Conservation (phyloP, 1,140 invertebrate species). For the Caerostris extrusa region DNA sequence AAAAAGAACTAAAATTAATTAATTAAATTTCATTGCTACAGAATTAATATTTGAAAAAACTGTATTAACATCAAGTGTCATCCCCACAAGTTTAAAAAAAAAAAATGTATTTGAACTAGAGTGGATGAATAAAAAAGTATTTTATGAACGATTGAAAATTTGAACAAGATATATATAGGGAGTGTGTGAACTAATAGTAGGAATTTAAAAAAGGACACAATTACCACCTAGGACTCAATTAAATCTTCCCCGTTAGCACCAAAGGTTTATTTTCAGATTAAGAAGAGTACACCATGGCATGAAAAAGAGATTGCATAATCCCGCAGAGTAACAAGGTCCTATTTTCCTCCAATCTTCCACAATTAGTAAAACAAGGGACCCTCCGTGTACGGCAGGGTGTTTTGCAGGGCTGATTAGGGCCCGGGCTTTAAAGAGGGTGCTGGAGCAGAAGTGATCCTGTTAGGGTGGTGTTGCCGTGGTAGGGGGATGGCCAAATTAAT, state of each 20-base stretch:
- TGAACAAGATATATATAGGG: no score
- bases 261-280: not conserved
- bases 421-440: slow-evolving; percentile 43
- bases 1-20: no score
- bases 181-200: no score
- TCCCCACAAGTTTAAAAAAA: no score
- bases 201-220: no score
- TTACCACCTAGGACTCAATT: no score
- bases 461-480: slow-evolving; percentile 56
- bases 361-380: slow-evolving; percentile 68
- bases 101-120: no score
- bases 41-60: no score
- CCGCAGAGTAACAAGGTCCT: not conserved
- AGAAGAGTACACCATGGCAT: not conserved
- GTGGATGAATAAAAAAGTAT: no score
- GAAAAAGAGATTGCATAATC: not conserved
- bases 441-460: slow-evolving; percentile 72
- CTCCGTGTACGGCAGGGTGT: not conserved
- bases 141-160: no score
- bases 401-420: not conserved
- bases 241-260: not conserved
- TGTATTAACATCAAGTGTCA: no score
- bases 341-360: slow-evolving; percentile 43
- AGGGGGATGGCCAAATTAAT: slow-evolving; percentile 63
- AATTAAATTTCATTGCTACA: no score